Percentiles rank a stretch among this genome's conserved stretches.
These are phyloP conservation scores for Bos indicus DNA, from an alignment of 2,113 vertebrate species.

Conservation along the genomic window DNA sequence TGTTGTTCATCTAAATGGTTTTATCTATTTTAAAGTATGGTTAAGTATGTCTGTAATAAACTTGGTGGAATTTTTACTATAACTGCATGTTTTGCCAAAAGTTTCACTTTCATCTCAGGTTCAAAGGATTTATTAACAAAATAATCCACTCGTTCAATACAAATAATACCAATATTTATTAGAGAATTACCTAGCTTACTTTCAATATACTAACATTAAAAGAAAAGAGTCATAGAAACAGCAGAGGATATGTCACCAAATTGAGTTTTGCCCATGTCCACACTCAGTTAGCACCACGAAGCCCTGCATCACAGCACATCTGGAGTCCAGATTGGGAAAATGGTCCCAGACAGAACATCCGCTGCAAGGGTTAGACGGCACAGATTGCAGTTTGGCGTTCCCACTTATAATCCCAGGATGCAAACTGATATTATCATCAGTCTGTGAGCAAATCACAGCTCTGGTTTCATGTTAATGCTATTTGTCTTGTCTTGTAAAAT, in stretches of 20 bases:
- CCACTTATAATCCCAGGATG: background rate
- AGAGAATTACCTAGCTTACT: background rate
- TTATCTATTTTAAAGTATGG: background rate
- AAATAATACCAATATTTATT: background rate
- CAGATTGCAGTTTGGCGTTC: background rate
- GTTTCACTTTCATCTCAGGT: background rate
- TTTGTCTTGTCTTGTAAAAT: background rate
- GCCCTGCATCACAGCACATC: background rate
- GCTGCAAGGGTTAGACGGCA: background rate
- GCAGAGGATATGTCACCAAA: background rate
- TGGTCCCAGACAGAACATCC: fast-evolving
- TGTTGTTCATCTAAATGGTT: background rate
- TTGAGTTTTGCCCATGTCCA: background rate
- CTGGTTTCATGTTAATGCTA: background rate
- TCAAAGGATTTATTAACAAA: background rate
- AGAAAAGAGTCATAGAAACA: background rate
- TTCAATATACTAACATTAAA: background rate
- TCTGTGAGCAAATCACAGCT: background rate
- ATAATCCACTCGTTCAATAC: background rate
- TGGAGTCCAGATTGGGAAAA: background rate
- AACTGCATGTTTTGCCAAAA: background rate
- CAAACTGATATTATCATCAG: background rate
- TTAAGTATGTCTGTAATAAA: background rate
- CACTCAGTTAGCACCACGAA: fast-evolving
- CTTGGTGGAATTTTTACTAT: background rate